Evolutionary conservation across 2,113 vertebrate genomes (phyloP).

Genomic region (Gymnarchus niloticus): DNA sequence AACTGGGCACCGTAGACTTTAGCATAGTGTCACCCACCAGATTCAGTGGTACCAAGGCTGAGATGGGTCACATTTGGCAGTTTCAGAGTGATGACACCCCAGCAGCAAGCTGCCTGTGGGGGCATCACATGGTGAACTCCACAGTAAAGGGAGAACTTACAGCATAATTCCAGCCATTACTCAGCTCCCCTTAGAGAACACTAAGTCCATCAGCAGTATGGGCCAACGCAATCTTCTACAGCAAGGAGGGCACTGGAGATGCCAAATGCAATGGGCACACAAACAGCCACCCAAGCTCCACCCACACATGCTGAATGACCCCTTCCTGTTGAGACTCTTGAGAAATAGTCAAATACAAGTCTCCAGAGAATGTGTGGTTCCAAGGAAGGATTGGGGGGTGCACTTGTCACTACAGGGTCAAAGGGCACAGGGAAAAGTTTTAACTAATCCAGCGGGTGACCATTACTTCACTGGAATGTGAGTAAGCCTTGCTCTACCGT

Average conservation of each 20-base stretch:
- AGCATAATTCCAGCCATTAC: not conserved
- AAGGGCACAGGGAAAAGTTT: slow-evolving; percentile 33
- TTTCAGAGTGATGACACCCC: not conserved
- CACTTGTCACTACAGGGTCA: slow-evolving; percentile 49
- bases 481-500: slow-evolving; percentile 8
- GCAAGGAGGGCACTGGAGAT: not conserved
- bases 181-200: not conserved
- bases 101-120: not conserved
- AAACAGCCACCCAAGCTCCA: not conserved
- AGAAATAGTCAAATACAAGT: slow-evolving; percentile 10
- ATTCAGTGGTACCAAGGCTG: too few species aligned
- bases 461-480: slow-evolving; percentile 47
- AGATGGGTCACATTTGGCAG: not conserved
- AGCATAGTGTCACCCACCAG: not conserved
- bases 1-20: not conserved
- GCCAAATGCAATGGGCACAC: not conserved
- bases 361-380: slow-evolving; percentile 26
- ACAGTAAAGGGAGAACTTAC: not conserved
- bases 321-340: not conserved
- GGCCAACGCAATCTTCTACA: too few species aligned
- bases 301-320: not conserved
- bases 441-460: not conserved
- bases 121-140: not conserved
- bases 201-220: not conserved
- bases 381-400: not conserved